These are phyloP conservation scores for Meteorus colon DNA, from an alignment of 2,888 invertebrate species.

Conservation along the genomic window DNA sequence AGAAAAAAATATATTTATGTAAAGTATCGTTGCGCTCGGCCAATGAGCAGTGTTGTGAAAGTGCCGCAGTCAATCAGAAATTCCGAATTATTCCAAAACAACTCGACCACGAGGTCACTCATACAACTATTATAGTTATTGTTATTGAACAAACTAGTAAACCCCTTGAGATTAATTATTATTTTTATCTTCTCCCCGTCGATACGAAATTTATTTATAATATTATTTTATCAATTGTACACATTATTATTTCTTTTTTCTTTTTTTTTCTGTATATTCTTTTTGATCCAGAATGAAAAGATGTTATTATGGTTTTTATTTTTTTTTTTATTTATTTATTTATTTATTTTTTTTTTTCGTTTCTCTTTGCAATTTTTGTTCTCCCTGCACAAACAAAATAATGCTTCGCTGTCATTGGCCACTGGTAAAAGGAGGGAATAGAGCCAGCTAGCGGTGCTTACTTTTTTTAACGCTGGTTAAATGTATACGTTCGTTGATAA, in stretches of 20 bases:
- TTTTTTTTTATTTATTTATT: too few relatives aligned
- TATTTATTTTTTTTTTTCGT: conserved; percentile 6
- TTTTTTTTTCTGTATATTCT: conserved; percentile 29
- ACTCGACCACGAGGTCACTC: neutral
- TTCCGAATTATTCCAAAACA: neutral
- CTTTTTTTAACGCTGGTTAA: conserved; percentile 68
- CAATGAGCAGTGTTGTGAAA: conserved; percentile 65
- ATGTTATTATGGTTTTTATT: neutral
- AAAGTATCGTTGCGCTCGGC: conserved; percentile 60
- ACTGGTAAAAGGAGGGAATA: conserved; percentile 72
- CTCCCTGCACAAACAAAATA: conserved; percentile 57
- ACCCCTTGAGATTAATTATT: conserved; percentile 24
- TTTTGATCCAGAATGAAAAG: conserved; percentile 15
- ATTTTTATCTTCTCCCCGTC: neutral
- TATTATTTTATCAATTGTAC: conserved; percentile 36
- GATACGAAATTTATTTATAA: conserved; percentile 50
- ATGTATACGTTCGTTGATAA: conserved; percentile 55
- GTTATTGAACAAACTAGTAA: conserved; percentile 3
- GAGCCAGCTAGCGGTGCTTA: conserved; percentile 70
- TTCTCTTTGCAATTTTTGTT: conserved; percentile 42
- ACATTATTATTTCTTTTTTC: conserved; percentile 38
- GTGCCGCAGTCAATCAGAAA: conserved; percentile 28
- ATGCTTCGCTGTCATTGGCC: conserved; percentile 72
- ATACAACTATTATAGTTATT: neutral
- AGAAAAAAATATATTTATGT: neutral